Evolutionary conservation across 2,113 vertebrate genomes (phyloP).

Genomic region (Setophaga petechia): DNA sequence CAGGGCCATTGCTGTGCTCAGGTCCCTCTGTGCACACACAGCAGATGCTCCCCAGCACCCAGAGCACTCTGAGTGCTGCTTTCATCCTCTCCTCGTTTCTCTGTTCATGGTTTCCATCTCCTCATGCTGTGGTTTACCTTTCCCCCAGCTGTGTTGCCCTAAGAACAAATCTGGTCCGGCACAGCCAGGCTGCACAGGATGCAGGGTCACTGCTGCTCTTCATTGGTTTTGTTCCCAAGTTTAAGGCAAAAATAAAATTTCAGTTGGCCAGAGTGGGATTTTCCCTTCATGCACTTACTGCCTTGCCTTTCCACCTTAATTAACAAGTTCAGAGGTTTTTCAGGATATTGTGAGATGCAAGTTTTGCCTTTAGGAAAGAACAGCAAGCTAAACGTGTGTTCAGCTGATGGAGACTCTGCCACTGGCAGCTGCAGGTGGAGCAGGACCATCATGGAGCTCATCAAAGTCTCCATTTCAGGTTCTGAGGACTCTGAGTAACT

Average conservation of each 20-base stretch:
- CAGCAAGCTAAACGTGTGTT: not conserved
- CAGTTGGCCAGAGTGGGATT: not conserved
- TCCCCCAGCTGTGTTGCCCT: not conserved
- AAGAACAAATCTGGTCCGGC: not conserved
- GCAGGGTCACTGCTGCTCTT: not conserved
- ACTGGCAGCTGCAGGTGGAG: not conserved
- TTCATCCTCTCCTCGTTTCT: not conserved
- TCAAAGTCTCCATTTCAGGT: not conserved
- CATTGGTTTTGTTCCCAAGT: not conserved
- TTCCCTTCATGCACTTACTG: not conserved
- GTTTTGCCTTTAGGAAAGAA: not conserved
- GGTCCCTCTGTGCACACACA: not conserved
- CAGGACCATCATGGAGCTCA: not conserved
- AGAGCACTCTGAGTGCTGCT: not conserved
- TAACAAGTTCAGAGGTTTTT: not conserved
- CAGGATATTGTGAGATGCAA: not conserved
- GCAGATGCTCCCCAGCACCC: conserved; percentile 45
- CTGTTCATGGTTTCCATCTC: not conserved
- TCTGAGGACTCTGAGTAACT: not conserved
- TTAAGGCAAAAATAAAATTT: not conserved
- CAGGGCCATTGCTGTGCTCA: not conserved
- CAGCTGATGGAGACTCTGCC: not conserved
- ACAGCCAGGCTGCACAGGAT: not conserved
- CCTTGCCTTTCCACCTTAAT: not conserved
- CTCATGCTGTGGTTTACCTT: not conserved